A percentile compares a stretch with the other conserved stretches of the same genome.
Conservation (phyloP, 2,888 invertebrate genomes). For the Eulithis prunata region DNA sequence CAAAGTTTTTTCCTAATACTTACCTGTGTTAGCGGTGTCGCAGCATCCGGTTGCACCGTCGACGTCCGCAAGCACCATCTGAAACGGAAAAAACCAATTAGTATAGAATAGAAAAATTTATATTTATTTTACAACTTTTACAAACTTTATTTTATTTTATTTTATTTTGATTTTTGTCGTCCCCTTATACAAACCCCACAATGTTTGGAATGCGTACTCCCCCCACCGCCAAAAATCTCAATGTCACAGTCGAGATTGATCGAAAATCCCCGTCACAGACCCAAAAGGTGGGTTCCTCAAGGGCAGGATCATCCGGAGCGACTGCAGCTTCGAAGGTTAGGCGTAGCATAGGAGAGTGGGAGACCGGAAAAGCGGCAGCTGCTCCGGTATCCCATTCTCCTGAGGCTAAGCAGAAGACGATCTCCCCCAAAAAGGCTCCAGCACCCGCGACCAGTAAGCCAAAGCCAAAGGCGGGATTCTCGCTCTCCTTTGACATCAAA, state of each 20-base stretch:
- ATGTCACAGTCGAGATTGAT: not conserved
- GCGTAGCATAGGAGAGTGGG: conserved; percentile 5
- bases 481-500: not conserved
- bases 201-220: not conserved
- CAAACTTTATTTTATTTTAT: not conserved
- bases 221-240: not conserved
- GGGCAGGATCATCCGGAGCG: not conserved
- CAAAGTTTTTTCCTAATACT: not conserved
- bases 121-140: not conserved
- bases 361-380: not conserved
- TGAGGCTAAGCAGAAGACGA: not conserved
- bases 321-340: not conserved
- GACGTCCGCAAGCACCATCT: not conserved
- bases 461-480: not conserved
- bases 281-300: not conserved
- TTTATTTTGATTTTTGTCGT: not conserved
- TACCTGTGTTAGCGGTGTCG: not conserved
- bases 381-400: not conserved
- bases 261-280: not conserved
- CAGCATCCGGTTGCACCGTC: not conserved
- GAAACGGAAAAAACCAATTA: not conserved
- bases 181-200: not conserved
- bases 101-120: not conserved
- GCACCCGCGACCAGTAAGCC: not conserved
- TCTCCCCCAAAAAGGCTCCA: not conserved